Evolutionary conservation across 2,113 vertebrate genomes (phyloP).

Genomic region (Bos taurus): ARS-UCD2.0 NC_037346.1:56880001-56880500

Average conservation of each 20-base stretch:
- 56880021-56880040: neutral
- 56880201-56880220: rapidly evolving
- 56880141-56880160: neutral
- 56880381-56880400: neutral
- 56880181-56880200: neutral
- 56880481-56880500: neutral
- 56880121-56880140: neutral
- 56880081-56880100: neutral
- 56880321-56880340: neutral
- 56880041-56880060: neutral
- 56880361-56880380: neutral
- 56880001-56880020: neutral
- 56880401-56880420: neutral
- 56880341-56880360: neutral
- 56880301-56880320: neutral
- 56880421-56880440: neutral
- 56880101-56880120: rapidly evolving
- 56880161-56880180: neutral
- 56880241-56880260: neutral
- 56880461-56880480: neutral
- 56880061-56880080: neutral
- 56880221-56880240: neutral
- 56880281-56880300: neutral
- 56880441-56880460: neutral
- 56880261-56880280: neutral